A percentile compares a stretch with the other conserved stretches of the same genome.
Conservation (phyloP, 2,888 invertebrate genomes). For the Leptopilina drosophilae region DNA sequence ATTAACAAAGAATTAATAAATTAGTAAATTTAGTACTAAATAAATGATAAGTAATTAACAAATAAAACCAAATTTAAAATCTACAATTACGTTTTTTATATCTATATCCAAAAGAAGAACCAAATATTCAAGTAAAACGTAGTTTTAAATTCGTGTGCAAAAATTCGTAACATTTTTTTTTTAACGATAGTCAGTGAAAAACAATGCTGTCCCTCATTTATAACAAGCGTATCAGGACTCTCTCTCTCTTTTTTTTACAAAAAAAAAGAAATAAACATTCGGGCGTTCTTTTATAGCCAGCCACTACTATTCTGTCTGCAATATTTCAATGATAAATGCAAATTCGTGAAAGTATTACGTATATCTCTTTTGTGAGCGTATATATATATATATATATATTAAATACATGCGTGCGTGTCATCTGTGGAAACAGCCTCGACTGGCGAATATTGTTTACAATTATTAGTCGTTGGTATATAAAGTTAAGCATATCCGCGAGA, state of each 20-base stretch:
- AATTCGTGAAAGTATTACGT: conserved; percentile 26
- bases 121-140: too few species aligned
- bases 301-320: conserved; percentile 23
- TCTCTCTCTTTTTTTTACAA: not conserved
- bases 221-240: conserved; percentile 12
- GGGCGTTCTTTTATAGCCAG: conserved; percentile 26
- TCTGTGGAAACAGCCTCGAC: conserved; percentile 20
- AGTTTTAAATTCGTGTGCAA: not conserved
- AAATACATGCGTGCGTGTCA: conserved; percentile 1
- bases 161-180: conserved; percentile 2
- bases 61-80: too few species aligned
- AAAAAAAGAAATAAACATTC: conserved; percentile 2
- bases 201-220: conserved; percentile 27
- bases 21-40: too few species aligned
- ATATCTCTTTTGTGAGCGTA: not conserved
- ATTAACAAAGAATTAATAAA: too few species aligned
- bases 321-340: conserved; percentile 36
- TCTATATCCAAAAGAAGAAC: too few species aligned
- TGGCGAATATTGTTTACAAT: conserved; percentile 31
- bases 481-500: conserved; percentile 22
- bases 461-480: conserved; percentile 16
- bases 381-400: too few species aligned
- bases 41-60: too few species aligned
- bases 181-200: conserved; percentile 23
- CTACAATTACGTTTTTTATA: too few species aligned